phyloP scores from a whole-genome alignment of 2,888 invertebrate genomes.

The Acleris sparsana region DNA sequence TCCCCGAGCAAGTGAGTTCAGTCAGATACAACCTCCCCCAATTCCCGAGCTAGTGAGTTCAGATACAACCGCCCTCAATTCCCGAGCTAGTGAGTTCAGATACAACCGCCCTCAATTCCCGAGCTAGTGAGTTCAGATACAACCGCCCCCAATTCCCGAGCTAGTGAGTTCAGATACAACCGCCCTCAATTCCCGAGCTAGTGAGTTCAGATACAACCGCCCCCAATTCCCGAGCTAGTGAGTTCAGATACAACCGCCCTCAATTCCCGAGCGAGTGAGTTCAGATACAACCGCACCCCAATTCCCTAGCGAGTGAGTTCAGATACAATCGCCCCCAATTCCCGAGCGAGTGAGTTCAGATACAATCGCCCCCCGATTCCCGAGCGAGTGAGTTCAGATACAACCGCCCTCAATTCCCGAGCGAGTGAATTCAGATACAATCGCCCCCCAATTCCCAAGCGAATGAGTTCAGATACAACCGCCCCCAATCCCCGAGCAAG shows the following conservation, averaged over 20 bases:
- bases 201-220: too few species aligned
- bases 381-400: background rate
- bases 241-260: background rate
- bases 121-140: too few species aligned
- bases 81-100: too few species aligned
- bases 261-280: too few species aligned
- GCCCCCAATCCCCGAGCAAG: background rate
- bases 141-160: too few species aligned
- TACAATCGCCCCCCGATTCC: background rate
- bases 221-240: background rate
- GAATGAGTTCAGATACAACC: background rate
- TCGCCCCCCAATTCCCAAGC: background rate
- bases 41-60: background rate
- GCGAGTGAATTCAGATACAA: background rate
- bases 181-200: too few species aligned
- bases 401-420: too few species aligned
- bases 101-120: background rate
- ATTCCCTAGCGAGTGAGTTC: too few species aligned
- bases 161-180: too few species aligned
- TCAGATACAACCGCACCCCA: too few species aligned
- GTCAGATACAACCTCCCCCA: background rate
- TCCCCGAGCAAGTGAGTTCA: background rate
- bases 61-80: too few species aligned
- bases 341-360: background rate
- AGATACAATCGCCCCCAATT: background rate